Percentiles rank a stretch among this genome's conserved stretches.
Conservation (phyloP, 2,888 invertebrate genomes). For the Tetragonula carbonaria region DNA sequence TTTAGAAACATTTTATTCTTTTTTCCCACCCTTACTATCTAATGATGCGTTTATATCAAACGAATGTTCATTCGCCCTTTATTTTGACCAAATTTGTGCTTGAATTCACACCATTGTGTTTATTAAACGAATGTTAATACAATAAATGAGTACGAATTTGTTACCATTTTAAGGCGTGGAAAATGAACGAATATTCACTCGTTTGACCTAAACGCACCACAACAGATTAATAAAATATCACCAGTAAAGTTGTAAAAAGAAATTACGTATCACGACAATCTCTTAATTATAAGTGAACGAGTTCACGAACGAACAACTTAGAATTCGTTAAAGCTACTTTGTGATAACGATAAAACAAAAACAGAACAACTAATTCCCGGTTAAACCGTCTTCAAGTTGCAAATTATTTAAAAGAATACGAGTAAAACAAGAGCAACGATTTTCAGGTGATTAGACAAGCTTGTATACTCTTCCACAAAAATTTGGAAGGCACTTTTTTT, state of each 20-base stretch:
- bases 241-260: constrained; percentile 13
- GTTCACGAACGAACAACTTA: not conserved
- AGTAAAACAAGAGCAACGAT: constrained; percentile 16
- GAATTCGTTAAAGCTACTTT: not conserved
- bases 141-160: no score
- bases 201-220: no score
- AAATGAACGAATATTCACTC: no score
- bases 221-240: constrained; percentile 19
- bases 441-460: constrained; percentile 2
- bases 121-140: no score
- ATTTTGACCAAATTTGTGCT: no score
- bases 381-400: not conserved
- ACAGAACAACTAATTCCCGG: not conserved
- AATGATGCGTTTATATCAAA: not conserved
- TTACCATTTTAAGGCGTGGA: no score
- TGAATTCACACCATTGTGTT: no score
- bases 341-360: not conserved
- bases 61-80: no score
- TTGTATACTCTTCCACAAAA: not conserved
- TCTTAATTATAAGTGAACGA: not conserved
- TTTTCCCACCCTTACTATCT: not conserved
- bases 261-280: constrained; percentile 2
- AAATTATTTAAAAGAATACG: not conserved
- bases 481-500: no score
- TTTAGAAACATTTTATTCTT: constrained; percentile 13